phyloP scores from a whole-genome alignment of 92 coral and sea anemone species.

The Bergia sp. region DNA sequence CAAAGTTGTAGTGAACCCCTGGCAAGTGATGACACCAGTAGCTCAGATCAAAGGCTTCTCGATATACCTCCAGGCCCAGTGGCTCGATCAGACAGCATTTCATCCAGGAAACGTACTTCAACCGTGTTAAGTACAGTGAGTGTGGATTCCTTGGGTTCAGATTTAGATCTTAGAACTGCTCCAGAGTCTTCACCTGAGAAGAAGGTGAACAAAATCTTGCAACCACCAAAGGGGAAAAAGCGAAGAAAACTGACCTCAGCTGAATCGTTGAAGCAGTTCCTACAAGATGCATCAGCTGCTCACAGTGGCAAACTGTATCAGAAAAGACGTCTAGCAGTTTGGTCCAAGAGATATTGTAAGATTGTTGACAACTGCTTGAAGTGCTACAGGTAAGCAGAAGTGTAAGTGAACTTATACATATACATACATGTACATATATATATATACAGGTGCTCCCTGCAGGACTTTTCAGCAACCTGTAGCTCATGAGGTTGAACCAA shows the following conservation, averaged over 20 bases:
- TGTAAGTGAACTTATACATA: background rate
- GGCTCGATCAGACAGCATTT: slow-evolving; percentile 35
- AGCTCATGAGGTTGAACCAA: no score
- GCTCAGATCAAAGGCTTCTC: slow-evolving; percentile 31
- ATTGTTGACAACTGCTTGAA: slow-evolving; percentile 71
- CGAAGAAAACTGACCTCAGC: slow-evolving; percentile 74
- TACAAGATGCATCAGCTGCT: slow-evolving; percentile 80
- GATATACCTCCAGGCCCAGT: slow-evolving; percentile 3
- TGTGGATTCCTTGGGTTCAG: slow-evolving; percentile 75
- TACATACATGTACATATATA: no score
- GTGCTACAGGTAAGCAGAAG: slow-evolving; percentile 78
- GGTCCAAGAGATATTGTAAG: slow-evolving; percentile 94
- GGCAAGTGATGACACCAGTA: slow-evolving; percentile 70
- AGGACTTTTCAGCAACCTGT: no score
- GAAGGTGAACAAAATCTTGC: slow-evolving; percentile 33
- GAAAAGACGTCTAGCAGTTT: slow-evolving; percentile 87
- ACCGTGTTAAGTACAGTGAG: slow-evolving; percentile 73
- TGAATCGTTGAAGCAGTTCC: slow-evolving; percentile 79
- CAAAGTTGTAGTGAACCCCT: slow-evolving; percentile 73
- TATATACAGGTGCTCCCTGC: no score
- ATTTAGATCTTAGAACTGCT: slow-evolving; percentile 44
- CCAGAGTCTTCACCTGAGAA: slow-evolving; percentile 28
- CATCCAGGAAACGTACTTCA: slow-evolving; percentile 75
- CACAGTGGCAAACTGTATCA: slow-evolving; percentile 94
- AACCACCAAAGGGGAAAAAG: slow-evolving; percentile 61